Percentiles rank a stretch among this genome's conserved stretches.
These are phyloP conservation scores for Drosophila lutescens DNA, from an alignment of 2,888 invertebrate genomes.

Conservation along the genomic window DNA sequence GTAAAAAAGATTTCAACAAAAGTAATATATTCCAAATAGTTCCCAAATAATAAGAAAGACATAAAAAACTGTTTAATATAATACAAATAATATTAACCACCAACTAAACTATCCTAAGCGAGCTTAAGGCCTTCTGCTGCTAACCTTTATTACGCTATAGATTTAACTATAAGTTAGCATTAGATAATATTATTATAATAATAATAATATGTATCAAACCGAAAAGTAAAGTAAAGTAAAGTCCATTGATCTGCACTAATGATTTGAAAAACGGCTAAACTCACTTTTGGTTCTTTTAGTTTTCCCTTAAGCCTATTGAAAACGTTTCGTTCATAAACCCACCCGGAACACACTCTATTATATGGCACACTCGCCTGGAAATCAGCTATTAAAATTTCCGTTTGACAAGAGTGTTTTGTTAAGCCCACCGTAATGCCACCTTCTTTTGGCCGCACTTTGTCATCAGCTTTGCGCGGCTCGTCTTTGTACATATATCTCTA, in stretches of 20 bases:
- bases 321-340: neutral
- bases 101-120: too few species aligned
- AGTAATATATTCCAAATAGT: too few species aligned
- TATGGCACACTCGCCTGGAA: conserved; percentile 2
- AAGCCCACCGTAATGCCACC: conserved; percentile 16
- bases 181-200: too few species aligned
- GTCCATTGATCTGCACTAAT: neutral
- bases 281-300: neutral
- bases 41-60: too few species aligned
- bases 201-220: too few species aligned
- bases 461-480: conserved; percentile 14
- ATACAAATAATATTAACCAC: too few species aligned
- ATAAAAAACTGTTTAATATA: too few species aligned
- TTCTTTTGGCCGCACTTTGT: conserved; percentile 14
- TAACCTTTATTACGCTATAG: too few species aligned
- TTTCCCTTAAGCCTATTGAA: neutral
- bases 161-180: too few species aligned
- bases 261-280: neutral
- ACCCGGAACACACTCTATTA: neutral
- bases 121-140: too few species aligned
- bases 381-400: conserved; percentile 27
- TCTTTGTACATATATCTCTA: neutral
- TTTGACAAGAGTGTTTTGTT: conserved; percentile 26
- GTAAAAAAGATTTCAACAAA: too few species aligned
- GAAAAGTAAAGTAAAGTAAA: too few species aligned